Base-by-base conservation (phyloP, 2,797 vertebrate species). In the Phataginus tetradactyla region DNA sequence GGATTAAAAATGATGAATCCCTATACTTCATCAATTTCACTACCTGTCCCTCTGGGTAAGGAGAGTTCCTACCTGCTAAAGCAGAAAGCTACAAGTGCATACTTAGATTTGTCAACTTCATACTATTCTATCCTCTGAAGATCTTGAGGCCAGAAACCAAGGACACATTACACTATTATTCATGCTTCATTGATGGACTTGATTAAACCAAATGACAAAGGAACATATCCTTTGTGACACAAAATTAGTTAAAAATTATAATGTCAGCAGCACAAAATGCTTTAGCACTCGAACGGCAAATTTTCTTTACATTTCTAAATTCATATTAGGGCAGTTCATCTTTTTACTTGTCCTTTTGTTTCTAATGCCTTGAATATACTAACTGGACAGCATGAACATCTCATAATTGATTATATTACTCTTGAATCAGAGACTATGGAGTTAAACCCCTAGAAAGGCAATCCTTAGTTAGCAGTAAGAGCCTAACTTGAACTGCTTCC, bases 141-240 rank as follows among this genome's bases (percentile, higher is more conserved):
- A 89, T 88, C 55, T 29, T 80, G 34, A 91, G 75, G 51, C 79
- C 74, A 83, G 79, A 94, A 87, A 96, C 72, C 42, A 94, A 91
- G 93, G 78, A 72, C 39, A 32, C 39, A 27, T 53, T 15, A 5
- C 29, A 39, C 51, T 83, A 0, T 95, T 90, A 61, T 64, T 84
- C 66, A 8, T 37, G 45, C 37, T 61, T 84, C 64, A 4, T 39
- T 34, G 39, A 11, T 61, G 91, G 91, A 68, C 25, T 6, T 7
- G n/a, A 74, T 45, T 81, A 66, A 37, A 59, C 32, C 0, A 1
- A 39, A 17, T 32, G 15, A 72, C 72, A 86, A 88, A 51, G 11
- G 55, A 51, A 23, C 32, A 23, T 18, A 32, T 34, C 51, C 17
- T 91, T 89, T 0, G 0, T 23, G 57, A 89, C 45, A 68, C 7